phyloP scores from a whole-genome alignment of 2,888 invertebrate genomes.

The Hydrotaea cyrtoneurina region DNA sequence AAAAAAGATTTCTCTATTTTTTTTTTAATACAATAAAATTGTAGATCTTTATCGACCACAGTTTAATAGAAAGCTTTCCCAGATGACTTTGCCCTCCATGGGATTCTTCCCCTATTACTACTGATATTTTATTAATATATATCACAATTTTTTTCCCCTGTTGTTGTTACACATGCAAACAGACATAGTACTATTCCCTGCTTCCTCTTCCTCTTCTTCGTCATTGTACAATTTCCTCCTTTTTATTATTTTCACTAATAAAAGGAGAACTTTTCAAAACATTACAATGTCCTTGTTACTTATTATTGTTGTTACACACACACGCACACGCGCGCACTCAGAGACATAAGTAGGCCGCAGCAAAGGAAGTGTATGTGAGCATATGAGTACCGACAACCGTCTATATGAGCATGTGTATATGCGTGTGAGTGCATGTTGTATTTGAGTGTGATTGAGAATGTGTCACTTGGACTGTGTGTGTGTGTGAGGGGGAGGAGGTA shows the following conservation, averaged over 20 bases:
- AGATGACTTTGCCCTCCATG: not conserved
- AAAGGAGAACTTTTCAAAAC: slow-evolving; percentile 22
- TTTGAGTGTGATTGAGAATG: slow-evolving; percentile 21
- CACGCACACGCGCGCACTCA: not conserved
- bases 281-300: slow-evolving; percentile 32
- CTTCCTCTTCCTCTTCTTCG: not conserved
- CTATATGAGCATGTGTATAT: not conserved
- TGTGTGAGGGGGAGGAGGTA: not conserved
- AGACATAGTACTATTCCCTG: not conserved
- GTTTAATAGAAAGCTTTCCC: not conserved
- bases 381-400: not conserved
- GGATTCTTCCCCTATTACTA: slow-evolving; percentile 28
- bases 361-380: slow-evolving; percentile 8
- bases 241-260: slow-evolving; percentile 29
- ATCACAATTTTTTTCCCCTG: not conserved
- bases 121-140: slow-evolving; percentile 35
- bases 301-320: slow-evolving; percentile 18
- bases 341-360: not conserved
- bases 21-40: too few relatives aligned
- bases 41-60: not conserved
- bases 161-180: not conserved
- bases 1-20: too few relatives aligned
- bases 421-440: not conserved
- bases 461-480: slow-evolving; percentile 9
- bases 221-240: slow-evolving; percentile 11